phyloP scores from a whole-genome alignment of 2,797 vertebrate genomes.

The Sebastes hubbsi region DNA sequence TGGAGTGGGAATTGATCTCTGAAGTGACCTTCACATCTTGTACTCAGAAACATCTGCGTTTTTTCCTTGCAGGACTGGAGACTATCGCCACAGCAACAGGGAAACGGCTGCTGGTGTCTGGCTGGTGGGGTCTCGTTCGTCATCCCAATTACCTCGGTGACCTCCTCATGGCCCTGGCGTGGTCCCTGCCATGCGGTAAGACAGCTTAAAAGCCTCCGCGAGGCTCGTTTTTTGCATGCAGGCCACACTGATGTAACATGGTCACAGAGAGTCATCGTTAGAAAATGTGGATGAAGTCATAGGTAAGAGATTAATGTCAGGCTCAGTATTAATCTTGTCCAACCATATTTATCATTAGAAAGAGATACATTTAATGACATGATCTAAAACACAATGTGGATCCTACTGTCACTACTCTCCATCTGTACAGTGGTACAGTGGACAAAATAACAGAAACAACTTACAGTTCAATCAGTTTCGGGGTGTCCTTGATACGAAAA shows the following conservation, averaged over 20 bases:
- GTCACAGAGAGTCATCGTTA: not conserved
- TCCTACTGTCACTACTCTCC: not conserved
- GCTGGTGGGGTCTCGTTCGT: constrained; percentile 94
- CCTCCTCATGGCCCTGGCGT: constrained; percentile 91
- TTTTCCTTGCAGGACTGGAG: constrained; percentile 80
- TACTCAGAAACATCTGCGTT: not conserved
- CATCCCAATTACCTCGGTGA: constrained; percentile 94
- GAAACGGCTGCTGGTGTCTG: constrained; percentile 88
- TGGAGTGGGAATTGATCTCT: constrained; percentile 9
- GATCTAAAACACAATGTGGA: not conserved
- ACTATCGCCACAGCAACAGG: constrained; percentile 91
- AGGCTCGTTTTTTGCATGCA: not conserved
- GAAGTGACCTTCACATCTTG: not conserved
- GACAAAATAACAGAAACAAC: not conserved
- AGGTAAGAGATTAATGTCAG: not conserved
- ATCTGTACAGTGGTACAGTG: not conserved
- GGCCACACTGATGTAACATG: not conserved
- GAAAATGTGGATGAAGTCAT: not conserved
- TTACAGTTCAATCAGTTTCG: not conserved
- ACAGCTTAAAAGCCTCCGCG: constrained; percentile 10
- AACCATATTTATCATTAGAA: not conserved
- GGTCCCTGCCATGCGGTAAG: constrained; percentile 93
- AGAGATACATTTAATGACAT: not conserved
- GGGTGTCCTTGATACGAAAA: too few relatives aligned
- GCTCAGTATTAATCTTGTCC: not conserved